Base-by-base conservation (phyloP, 2,113 vertebrate genomes). In the Balaeniceps rex region DNA sequence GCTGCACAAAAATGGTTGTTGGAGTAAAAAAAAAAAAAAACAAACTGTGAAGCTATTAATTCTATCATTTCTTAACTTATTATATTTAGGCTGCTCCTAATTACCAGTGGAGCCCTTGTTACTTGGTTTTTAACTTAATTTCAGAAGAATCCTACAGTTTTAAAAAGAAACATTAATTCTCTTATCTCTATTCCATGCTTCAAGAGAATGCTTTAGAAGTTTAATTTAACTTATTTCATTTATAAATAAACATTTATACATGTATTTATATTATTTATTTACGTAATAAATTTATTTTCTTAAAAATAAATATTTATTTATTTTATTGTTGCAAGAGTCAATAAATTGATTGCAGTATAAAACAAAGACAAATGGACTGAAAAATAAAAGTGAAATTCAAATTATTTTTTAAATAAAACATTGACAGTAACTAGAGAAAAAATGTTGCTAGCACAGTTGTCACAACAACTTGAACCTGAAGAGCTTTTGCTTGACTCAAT, bases 381-480 rank as follows among this genome's bases (percentile, higher is more conserved):
- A 89, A 95, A 69, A 57, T 26, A 38, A 22, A 91, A 77, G 2
- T 57, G 4, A 18, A 60, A 77, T 60, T 88, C 14, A 94, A 64
- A 85, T 49, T 52, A 52, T 66, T 51, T 90, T 95, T 92, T 42
- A 80, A 76, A 46, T 75, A 83, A 92, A 87, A 77, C 10, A 23
- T 13, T 38, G 10, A 24, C 18, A 72, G 24, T 69, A 79, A 69
- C 42, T 76, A 72, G 52, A 83, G 47, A 42, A 87, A 95, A 95
- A 86, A 40, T 54, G 4, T 78, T 93, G 34, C 36, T 76, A 81
- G n/a, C 33, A 91, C 36, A 93, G 60, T 82, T 97, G 83, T 96
- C 81, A 91, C 55, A 95, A 87, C 63, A 93, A 64, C 42, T 88
- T 90, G 81, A 97, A 95, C 75, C 16, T 55, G 36, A 90, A 60